phyloP scores from a whole-genome alignment of 2,888 invertebrate species.

The Parascotia fuliginaria region DNA sequence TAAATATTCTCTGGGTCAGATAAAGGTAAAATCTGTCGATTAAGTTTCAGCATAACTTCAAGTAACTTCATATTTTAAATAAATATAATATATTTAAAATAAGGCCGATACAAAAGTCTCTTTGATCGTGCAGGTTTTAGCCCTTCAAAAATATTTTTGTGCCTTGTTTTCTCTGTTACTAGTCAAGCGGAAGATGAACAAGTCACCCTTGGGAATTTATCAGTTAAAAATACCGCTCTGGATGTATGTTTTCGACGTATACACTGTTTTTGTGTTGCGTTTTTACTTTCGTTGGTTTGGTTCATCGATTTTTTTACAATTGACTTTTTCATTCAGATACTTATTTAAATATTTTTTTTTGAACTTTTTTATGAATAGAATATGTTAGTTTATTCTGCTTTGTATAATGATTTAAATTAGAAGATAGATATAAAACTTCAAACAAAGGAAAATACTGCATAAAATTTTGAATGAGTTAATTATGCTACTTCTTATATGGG shows the following conservation, averaged over 20 bases:
- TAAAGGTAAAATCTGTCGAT: conserved; percentile 61
- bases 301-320: conserved; percentile 10
- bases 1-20: conserved; percentile 60
- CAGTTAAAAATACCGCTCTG: conserved; percentile 50
- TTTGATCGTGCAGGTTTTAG: conserved; percentile 40
- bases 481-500: too few species aligned
- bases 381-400: neutral
- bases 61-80: conserved; percentile 59
- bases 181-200: conserved; percentile 55
- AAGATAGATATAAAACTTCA: too few species aligned
- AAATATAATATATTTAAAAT: too few species aligned
- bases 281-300: conserved; percentile 7
- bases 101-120: too few species aligned
- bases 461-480: too few species aligned
- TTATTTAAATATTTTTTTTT: neutral
- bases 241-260: conserved; percentile 20
- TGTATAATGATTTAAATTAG: too few species aligned
- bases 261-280: conserved; percentile 20
- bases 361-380: neutral
- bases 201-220: conserved; percentile 52
- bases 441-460: too few species aligned
- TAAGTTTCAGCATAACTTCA: conserved; percentile 63
- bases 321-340: neutral
- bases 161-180: conserved; percentile 45
- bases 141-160: conserved; percentile 40